Evolutionary conservation across 2,113 vertebrate species (phyloP).

Genomic region (Anolis carolinensis): DNA sequence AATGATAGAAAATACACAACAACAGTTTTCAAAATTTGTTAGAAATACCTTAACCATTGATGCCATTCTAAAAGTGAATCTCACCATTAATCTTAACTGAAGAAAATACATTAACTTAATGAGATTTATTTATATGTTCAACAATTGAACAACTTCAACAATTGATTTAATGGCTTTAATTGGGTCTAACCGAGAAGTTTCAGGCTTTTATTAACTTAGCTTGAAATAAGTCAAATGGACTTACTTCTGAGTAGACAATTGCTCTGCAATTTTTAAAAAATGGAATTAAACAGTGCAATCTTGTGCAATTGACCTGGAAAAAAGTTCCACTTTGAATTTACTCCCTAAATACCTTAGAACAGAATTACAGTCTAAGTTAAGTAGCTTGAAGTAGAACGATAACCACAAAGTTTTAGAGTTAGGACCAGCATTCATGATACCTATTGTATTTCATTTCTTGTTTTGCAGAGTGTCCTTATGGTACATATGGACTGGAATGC

Average conservation of each 20-base stretch:
- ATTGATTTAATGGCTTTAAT: too few relatives aligned
- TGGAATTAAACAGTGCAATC: not conserved
- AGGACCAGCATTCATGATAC: conserved; percentile 1
- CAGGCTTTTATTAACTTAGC: not conserved
- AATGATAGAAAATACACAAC: not conserved
- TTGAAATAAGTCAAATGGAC: not conserved
- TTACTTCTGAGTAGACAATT: not conserved
- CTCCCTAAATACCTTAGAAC: not conserved
- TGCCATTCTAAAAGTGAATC: not conserved
- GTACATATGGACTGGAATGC: conserved; percentile 92
- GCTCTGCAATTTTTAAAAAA: not conserved
- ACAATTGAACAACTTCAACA: too few relatives aligned
- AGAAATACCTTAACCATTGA: not conserved
- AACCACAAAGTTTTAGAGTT: not conserved
- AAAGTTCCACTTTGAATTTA: not conserved
- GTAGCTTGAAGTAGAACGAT: not conserved
- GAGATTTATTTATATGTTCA: too few relatives aligned
- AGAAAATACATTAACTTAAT: too few relatives aligned
- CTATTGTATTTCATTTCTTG: conserved; percentile 3
- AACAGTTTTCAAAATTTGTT: not conserved
- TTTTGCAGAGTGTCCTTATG: conserved; percentile 89
- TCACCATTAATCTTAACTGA: too few relatives aligned
- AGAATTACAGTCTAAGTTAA: not conserved
- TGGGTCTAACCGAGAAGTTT: too few relatives aligned
- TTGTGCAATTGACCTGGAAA: not conserved